Evolutionary conservation across 2,888 invertebrate species (phyloP), one percentile per base, ranked within the genome.

Genomic region (Malacosoma neustria): DNA sequence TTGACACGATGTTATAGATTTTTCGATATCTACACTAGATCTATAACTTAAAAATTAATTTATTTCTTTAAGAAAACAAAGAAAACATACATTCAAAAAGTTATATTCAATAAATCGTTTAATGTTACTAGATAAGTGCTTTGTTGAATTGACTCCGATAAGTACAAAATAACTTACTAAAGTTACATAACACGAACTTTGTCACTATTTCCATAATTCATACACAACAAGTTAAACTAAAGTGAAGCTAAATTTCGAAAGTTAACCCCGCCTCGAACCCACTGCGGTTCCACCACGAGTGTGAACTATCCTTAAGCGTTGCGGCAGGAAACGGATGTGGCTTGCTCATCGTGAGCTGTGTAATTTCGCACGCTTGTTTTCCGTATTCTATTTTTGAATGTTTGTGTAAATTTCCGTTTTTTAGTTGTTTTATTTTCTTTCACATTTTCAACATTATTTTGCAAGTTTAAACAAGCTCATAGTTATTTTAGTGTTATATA

Each of bases 301-400:
- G 14, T 33, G 15, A 30, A 36, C 32, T 29, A 13, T 9, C 14
- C 31, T 15, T 6, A 33, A 35, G 34, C 34, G 32, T 15, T 32
- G 32, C 46, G 51, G 43, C 55, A 45, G 64, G 62, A 65, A 61
- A 41, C 59, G 64, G 68, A 64, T 54, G 64, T 57, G 59, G 61
- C 59, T 54, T 50, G 53, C 51, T 57, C 54, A 51, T 57, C 54
- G 57, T 57, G 61, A 64, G 60, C 60, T 60, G 61, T 62, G 67
- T 66, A 68, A 68, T 68, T 68, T 65, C 60, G 60, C 69, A 55
- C 65, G 56, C 51, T 43, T 49, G 42, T 40, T 57, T 60, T 54
- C 64, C 60, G 57, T 44, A 49, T 66, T 66, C 55, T 57, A 59
- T 66, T 65, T 67, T 61, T 56, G 49, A 55, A 60, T 54, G 54